Evolutionary conservation across 2,113 vertebrate genomes (phyloP), one percentile per base, ranked within the genome.

Genomic region (Fregata magnificens): DNA sequence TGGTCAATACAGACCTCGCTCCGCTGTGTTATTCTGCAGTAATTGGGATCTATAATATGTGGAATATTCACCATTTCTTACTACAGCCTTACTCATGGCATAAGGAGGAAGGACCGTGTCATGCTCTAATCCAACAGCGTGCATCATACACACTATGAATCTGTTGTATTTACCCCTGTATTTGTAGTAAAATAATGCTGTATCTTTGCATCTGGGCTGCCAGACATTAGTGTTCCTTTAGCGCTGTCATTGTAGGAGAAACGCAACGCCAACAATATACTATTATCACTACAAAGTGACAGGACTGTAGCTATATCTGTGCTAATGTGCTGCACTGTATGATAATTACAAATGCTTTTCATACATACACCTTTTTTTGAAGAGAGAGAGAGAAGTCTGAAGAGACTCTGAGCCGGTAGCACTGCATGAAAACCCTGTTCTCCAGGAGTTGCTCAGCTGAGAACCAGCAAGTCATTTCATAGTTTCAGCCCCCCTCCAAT

Each of bases 271-370:
- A 90, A 3, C 76, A 76, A 55, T 36, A 58, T 16, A 21, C 94
- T 50, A 81, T 94, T 95, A 88, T 71, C 97, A 92, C 86, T 95
- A 83, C 92, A 93, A 95, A 96, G 94, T 93, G 96, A 97, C 96
- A 97, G 94, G 82, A 31, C 50, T 90, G 82, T 45, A 94, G 79
- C 90, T 93, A 3, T 70, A 79, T 29, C 90, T 94, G 90, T 86
- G 85, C 90, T 95, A 88, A 94, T 88, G 90, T 81, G 71, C 92
- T 78, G 76, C 80, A 31, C 90, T 90, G 71, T 90, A 72, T 61
- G 92, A 90, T 92, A 95, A 96, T 94, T 97, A 93, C 72, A 90
- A 93, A 88, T 88, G 92, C 88, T 97, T 93, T 94, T 88, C 82
- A 70, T 58, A 71, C 44, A 19, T 19, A 49, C n/a, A 14, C 9